phyloP scores from a whole-genome alignment of 2,888 invertebrate species.

The Polymixis lichenea region DNA sequence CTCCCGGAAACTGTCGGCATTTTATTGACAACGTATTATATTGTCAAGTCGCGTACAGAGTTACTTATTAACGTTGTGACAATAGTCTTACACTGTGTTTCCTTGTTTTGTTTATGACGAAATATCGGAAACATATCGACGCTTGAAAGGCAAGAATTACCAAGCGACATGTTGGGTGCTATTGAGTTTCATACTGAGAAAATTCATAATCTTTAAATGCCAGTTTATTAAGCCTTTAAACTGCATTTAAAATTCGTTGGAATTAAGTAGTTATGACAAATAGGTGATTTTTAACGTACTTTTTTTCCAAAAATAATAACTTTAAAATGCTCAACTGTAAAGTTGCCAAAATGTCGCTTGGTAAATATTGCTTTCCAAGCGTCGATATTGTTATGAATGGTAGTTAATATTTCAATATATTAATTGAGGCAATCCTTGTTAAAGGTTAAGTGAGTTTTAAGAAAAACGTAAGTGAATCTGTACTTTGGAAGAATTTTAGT shows the following conservation, averaged over 20 bases:
- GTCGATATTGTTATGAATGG: conserved; percentile 4
- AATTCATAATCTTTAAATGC: too few relatives aligned
- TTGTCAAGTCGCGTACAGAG: conserved; percentile 12
- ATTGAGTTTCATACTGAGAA: too few relatives aligned
- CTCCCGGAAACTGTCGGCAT: not conserved
- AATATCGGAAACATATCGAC: not conserved
- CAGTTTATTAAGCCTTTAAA: too few relatives aligned
- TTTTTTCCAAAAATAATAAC: too few relatives aligned
- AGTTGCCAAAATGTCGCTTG: too few relatives aligned
- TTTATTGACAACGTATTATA: not conserved
- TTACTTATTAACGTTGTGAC: not conserved
- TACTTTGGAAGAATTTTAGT: not conserved
- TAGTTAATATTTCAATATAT: not conserved
- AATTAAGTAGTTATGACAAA: too few relatives aligned
- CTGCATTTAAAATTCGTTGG: too few relatives aligned
- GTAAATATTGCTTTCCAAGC: too few relatives aligned
- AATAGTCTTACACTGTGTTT: not conserved
- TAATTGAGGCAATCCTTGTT: not conserved
- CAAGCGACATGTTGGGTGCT: too few relatives aligned
- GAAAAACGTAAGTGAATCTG: not conserved
- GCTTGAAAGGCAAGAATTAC: too few relatives aligned
- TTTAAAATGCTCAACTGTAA: too few relatives aligned
- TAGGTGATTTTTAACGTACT: too few relatives aligned
- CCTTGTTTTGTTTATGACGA: not conserved
- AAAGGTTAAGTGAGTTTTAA: not conserved